A percentile compares a stretch with the other conserved stretches of the same genome.
Conservation (phyloP, 1,140 invertebrate genomes). For the Brachystomella parvula region DNA sequence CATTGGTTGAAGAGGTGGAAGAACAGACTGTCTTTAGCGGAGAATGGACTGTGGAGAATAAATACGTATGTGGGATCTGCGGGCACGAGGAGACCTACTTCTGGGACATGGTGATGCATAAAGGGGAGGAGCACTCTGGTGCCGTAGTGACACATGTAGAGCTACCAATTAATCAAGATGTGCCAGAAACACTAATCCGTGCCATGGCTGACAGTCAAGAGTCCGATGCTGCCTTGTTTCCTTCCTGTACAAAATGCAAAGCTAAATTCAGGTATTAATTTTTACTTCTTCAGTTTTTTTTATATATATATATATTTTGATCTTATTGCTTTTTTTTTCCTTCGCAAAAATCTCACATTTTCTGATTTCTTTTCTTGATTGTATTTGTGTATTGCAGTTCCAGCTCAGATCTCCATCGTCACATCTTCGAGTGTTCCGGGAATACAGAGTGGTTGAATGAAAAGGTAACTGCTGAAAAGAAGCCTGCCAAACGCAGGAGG, state of each 20-base stretch:
- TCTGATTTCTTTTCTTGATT: too few relatives aligned
- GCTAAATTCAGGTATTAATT: constrained; percentile 27
- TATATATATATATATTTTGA: too few relatives aligned
- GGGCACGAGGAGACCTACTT: constrained; percentile 32
- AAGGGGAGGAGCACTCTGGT: constrained; percentile 35
- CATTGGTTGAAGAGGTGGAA: not conserved
- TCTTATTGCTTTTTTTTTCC: too few relatives aligned
- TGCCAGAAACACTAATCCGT: constrained; percentile 16
- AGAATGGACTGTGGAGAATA: constrained; percentile 29
- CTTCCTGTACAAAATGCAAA: constrained; percentile 32
- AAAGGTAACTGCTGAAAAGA: constrained; percentile 18
- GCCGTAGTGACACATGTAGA: constrained; percentile 36
- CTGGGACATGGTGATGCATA: constrained; percentile 38
- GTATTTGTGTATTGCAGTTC: constrained; percentile 5
- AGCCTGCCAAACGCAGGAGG: constrained; percentile 6
- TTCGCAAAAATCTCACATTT: too few relatives aligned
- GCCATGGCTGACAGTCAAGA: not conserved
- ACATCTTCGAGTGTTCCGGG: constrained; percentile 38
- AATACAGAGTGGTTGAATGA: constrained; percentile 27
- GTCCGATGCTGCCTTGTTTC: not conserved
- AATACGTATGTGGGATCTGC: constrained; percentile 36
- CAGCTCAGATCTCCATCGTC: constrained; percentile 34
- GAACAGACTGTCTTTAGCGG: constrained; percentile 31
- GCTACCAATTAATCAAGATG: constrained; percentile 12
- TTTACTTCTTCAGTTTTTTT: too few relatives aligned